phyloP scores from a whole-genome alignment of 1,140 invertebrate genomes.

The Drosophila guanche region DNA sequence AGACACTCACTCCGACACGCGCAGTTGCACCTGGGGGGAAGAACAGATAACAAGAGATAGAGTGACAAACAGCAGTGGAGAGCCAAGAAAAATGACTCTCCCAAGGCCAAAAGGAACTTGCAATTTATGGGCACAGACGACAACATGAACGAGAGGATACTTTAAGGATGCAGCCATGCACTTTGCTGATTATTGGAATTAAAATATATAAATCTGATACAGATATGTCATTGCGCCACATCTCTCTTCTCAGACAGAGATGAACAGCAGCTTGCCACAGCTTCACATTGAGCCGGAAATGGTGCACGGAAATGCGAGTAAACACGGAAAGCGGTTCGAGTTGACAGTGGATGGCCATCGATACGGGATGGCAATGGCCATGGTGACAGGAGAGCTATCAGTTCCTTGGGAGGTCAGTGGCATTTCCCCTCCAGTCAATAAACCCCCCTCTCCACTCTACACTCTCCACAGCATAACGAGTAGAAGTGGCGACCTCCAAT shows the following conservation, averaged over 20 bases:
- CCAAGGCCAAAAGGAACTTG: too few species aligned
- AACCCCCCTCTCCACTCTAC: slow-evolving; percentile 13
- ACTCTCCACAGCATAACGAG: neutral
- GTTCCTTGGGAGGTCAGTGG: slow-evolving; percentile 35
- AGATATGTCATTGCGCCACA: neutral
- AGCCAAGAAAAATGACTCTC: neutral
- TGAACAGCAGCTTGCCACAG: slow-evolving; percentile 40
- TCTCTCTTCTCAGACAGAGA: slow-evolving; percentile 22
- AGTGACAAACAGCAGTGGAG: slow-evolving; percentile 9
- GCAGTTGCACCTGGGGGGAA: slow-evolving; percentile 43
- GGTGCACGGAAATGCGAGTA: slow-evolving; percentile 52
- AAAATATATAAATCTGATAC: too few species aligned
- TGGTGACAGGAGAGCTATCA: neutral
- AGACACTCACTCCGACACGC: slow-evolving; percentile 45
- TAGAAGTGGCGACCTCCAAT: slow-evolving; percentile 11
- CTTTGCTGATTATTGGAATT: too few species aligned
- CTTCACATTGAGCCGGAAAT: slow-evolving; percentile 59
- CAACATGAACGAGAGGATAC: too few species aligned
- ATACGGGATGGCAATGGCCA: slow-evolving; percentile 13
- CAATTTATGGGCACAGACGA: too few species aligned
- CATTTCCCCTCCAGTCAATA: slow-evolving; percentile 39
- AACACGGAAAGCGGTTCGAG: slow-evolving; percentile 49
- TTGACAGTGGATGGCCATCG: slow-evolving; percentile 37
- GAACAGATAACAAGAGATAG: slow-evolving; percentile 4
- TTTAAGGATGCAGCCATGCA: too few species aligned